Conservation (phyloP, 2,888 invertebrate genomes). For the Ganaspis brasiliensis region DNA sequence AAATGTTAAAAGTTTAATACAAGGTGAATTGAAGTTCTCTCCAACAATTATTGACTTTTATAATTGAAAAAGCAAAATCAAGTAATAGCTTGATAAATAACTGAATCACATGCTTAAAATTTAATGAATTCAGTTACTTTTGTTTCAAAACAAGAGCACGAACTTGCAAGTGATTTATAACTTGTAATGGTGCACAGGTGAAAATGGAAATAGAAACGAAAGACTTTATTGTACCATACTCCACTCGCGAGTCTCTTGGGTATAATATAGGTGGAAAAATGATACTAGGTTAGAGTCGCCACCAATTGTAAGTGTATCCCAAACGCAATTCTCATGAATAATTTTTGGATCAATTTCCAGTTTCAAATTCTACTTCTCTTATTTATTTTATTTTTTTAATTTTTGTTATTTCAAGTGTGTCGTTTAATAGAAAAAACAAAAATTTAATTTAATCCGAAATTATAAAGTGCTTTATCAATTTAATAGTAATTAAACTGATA, state of each 20-base stretch:
- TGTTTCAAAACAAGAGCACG: not conserved
- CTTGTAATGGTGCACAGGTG: constrained; percentile 49
- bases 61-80: no score
- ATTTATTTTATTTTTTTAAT: not conserved
- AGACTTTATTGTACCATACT: constrained; percentile 46
- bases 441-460: no score
- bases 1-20: not conserved
- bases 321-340: constrained; percentile 29
- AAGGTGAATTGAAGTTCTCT: not conserved
- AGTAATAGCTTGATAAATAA: no score
- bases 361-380: not conserved
- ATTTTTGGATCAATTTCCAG: constrained; percentile 11
- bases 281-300: not conserved
- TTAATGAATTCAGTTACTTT: constrained; percentile 1
- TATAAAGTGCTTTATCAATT: no score
- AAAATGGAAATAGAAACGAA: constrained; percentile 50
- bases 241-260: constrained; percentile 10
- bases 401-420: not conserved
- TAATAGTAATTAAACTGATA: not conserved
- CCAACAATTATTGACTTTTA: no score
- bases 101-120: not conserved
- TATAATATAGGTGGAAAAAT: constrained; percentile 21
- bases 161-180: constrained; percentile 50
- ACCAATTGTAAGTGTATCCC: constrained; percentile 25
- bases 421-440: not conserved